phyloP scores from a whole-genome alignment of 1,140 invertebrate genomes.

The Ladona fulva region DNA sequence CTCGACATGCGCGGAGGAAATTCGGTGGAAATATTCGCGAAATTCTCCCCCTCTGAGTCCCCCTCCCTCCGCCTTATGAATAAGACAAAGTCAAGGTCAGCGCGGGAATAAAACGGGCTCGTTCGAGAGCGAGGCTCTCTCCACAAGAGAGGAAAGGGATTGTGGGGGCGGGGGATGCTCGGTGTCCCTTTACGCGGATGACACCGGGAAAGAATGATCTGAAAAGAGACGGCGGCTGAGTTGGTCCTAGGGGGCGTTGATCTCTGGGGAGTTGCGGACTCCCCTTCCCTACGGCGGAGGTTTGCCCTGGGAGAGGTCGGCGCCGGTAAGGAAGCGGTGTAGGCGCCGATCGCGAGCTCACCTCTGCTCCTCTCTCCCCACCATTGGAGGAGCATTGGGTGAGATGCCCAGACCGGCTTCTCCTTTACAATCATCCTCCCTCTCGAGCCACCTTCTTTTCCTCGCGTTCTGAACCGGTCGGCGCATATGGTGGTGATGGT shows the following conservation, averaged over 20 bases:
- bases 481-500: too few species aligned
- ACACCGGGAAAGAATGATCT: not conserved
- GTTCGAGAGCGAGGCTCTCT: not conserved
- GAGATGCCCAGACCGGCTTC: not conserved
- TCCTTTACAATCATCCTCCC: not conserved
- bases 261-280: not conserved
- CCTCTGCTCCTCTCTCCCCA: not conserved
- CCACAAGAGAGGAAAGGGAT: not conserved
- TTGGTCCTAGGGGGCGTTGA: too few species aligned
- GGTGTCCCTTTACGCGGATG: not conserved
- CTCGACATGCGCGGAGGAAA: too few species aligned
- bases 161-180: not conserved
- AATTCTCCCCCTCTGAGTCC: too few species aligned
- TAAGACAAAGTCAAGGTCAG: not conserved
- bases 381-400: not conserved
- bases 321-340: not conserved
- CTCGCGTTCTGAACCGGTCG: too few species aligned
- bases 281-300: not conserved
- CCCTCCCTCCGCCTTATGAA: not conserved
- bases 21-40: too few species aligned
- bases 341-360: too few species aligned
- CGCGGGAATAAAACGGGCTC: not conserved
- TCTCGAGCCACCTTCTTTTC: too few species aligned
- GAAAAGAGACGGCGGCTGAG: too few species aligned
- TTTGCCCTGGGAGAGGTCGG: not conserved